A percentile compares a stretch with the other conserved stretches of the same genome.
These are phyloP conservation scores for Spodoptera littoralis DNA, from an alignment of 2,888 invertebrate genomes.

Conservation along the genomic window DNA sequence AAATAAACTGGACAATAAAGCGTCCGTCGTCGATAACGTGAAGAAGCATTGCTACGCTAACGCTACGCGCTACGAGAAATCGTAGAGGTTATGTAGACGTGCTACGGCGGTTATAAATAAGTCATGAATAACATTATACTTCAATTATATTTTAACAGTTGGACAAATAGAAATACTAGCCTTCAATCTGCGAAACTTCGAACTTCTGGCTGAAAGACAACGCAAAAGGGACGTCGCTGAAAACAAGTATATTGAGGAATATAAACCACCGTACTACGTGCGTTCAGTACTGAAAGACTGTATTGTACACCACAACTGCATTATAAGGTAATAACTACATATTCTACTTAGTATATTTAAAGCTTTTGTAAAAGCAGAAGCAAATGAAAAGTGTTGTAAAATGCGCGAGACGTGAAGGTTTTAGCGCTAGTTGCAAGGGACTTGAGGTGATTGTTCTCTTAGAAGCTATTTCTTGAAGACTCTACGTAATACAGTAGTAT, in stretches of 20 bases:
- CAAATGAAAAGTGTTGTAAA: constrained; percentile 40
- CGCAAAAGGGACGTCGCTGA: constrained; percentile 60
- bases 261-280: constrained; percentile 62
- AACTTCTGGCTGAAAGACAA: constrained; percentile 71
- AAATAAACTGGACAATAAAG: too few relatives aligned
- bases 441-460: constrained; percentile 15
- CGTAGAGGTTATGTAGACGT: neutral
- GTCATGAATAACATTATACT: neutral
- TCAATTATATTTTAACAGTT: constrained; percentile 69
- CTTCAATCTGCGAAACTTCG: constrained; percentile 81
- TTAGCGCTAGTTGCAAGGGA: constrained; percentile 11
- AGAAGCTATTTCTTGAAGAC: constrained; percentile 5
- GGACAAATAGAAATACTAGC: constrained; percentile 85
- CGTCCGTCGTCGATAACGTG: neutral
- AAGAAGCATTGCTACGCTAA: constrained; percentile 7
- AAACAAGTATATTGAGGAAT: constrained; percentile 50
- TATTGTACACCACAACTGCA: constrained; percentile 81
- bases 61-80: constrained; percentile 25
- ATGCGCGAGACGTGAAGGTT: constrained; percentile 33
- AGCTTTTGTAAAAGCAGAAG: constrained; percentile 27
- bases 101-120: neutral
- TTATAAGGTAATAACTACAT: constrained; percentile 73
- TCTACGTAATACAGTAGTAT: neutral
- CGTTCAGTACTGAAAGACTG: constrained; percentile 75
- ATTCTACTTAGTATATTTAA: constrained; percentile 33